Percentiles rank a stretch among this genome's conserved stretches.
These are phyloP conservation scores for Numenius arquata DNA, from an alignment of 2,113 vertebrate genomes.

Conservation along the genomic window DNA sequence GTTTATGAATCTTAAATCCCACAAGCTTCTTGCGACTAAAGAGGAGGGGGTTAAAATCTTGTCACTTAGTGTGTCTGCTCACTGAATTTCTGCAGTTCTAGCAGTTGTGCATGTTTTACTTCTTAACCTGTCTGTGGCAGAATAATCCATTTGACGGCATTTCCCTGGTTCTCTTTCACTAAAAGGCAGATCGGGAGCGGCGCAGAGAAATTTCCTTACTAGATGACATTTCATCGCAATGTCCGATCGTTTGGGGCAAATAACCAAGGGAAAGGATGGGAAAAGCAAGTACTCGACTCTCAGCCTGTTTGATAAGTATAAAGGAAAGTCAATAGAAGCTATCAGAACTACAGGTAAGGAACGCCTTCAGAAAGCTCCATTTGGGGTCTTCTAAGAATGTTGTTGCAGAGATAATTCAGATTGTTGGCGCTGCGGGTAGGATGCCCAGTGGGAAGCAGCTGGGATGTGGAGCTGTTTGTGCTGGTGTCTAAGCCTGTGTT, in stretches of 20 bases:
- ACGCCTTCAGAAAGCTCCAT: not conserved
- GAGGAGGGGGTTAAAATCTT: not conserved
- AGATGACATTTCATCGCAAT: constrained; percentile 99
- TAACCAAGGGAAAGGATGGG: constrained; percentile 99
- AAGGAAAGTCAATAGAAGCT: constrained; percentile 98
- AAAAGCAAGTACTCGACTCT: constrained; percentile 99
- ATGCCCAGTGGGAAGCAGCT: not conserved
- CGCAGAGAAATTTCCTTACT: constrained; percentile 98
- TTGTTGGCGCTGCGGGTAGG: not conserved
- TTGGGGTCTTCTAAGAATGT: not conserved
- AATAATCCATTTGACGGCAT: not conserved
- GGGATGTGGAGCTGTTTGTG: not conserved
- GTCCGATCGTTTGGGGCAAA: constrained; percentile 99
- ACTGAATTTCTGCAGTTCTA: not conserved
- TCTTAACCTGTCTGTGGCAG: not conserved
- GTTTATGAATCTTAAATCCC: not conserved
- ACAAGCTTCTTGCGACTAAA: not conserved
- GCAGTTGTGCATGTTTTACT: not conserved
- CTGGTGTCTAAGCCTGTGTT: not conserved
- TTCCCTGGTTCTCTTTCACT: not conserved
- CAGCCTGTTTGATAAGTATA: constrained; percentile 99
- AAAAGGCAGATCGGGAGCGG: constrained; percentile 89
- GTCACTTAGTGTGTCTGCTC: not conserved
- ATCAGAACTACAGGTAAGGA: constrained; percentile 93
- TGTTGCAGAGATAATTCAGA: not conserved